Percentiles rank a stretch among this genome's conserved stretches.
These are phyloP conservation scores for Drosophila acutilabella DNA, from an alignment of 2,888 invertebrate genomes.

Conservation along the genomic window DNA sequence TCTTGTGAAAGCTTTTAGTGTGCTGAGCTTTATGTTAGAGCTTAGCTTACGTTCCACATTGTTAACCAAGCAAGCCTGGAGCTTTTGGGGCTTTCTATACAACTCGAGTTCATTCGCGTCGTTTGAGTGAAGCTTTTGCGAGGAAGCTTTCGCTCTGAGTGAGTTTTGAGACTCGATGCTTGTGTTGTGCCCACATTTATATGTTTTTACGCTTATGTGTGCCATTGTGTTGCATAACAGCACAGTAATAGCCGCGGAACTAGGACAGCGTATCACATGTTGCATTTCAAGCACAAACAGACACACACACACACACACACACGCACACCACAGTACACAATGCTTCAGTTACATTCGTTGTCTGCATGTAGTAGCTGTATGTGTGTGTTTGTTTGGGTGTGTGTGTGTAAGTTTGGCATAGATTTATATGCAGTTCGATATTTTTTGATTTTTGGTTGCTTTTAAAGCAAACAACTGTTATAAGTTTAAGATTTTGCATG, in stretches of 20 bases:
- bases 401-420: slow-evolving; percentile 59
- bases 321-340: slow-evolving; percentile 4
- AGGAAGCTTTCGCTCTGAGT: slow-evolving; percentile 23
- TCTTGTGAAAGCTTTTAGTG: slow-evolving; percentile 20
- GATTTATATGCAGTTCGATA: slow-evolving; percentile 56
- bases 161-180: slow-evolving; percentile 40
- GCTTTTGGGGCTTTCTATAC: slow-evolving; percentile 17
- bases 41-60: slow-evolving; percentile 18
- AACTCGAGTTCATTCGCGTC: slow-evolving; percentile 9
- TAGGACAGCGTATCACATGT: slow-evolving; percentile 84
- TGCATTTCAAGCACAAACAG: slow-evolving; percentile 69
- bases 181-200: slow-evolving; percentile 9
- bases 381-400: slow-evolving; percentile 31
- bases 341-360: slow-evolving; percentile 13
- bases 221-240: slow-evolving; percentile 80
- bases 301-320: slow-evolving; percentile 22
- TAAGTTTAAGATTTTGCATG: slow-evolving; percentile 29
- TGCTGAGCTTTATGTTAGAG: slow-evolving; percentile 24
- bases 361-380: slow-evolving; percentile 12
- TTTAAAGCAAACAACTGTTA: slow-evolving; percentile 32
- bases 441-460: slow-evolving; percentile 32
- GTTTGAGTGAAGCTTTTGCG: slow-evolving; percentile 6
- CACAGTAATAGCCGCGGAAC: slow-evolving; percentile 76
- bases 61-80: background rate
- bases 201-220: slow-evolving; percentile 65